phyloP scores from a whole-genome alignment of 30 jellyfish, hydroid and myxozoan species.

The Chrysaora quinquecirrha region DNA sequence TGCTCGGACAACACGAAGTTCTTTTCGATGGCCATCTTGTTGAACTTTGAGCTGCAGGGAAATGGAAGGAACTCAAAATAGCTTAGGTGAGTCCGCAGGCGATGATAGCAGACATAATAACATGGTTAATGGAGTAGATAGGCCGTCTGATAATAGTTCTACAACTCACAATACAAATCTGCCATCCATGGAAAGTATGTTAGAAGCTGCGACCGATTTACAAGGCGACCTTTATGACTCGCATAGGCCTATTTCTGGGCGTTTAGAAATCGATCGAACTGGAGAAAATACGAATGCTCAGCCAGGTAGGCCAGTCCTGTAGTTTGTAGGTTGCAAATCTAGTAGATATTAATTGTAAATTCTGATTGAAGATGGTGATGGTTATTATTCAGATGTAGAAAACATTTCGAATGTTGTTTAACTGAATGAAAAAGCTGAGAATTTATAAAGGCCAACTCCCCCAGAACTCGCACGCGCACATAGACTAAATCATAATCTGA shows the following conservation, averaged over 20 bases:
- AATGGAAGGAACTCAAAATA: not conserved
- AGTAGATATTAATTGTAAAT: too few relatives aligned
- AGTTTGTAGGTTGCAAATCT: not conserved
- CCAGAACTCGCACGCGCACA: too few relatives aligned
- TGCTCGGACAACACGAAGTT: not conserved
- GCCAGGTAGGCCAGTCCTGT: conserved; percentile 56
- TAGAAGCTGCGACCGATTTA: conserved; percentile 96
- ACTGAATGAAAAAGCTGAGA: too few relatives aligned
- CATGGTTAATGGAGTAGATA: conserved; percentile 65
- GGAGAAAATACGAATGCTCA: conserved; percentile 14
- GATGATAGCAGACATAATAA: conserved; percentile 27
- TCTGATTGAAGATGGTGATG: too few relatives aligned
- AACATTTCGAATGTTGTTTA: too few relatives aligned
- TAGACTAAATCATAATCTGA: too few relatives aligned
- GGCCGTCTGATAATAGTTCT: conserved; percentile 1
- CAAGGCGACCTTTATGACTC: conserved; percentile 82
- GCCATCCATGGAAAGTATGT: conserved; percentile 96
- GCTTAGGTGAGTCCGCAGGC: conserved; percentile 49
- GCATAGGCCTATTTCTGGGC: conserved; percentile 66
- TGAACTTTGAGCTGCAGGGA: not conserved
- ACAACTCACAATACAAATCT: conserved; percentile 32
- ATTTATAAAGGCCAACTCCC: too few relatives aligned
- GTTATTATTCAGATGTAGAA: too few relatives aligned
- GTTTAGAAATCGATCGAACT: conserved; percentile 49
- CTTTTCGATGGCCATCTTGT: not conserved